A percentile compares a stretch with the other conserved stretches of the same genome.
Conservation (phyloP, 2,113 vertebrate species). For the Pteruthius melanotis region DNA sequence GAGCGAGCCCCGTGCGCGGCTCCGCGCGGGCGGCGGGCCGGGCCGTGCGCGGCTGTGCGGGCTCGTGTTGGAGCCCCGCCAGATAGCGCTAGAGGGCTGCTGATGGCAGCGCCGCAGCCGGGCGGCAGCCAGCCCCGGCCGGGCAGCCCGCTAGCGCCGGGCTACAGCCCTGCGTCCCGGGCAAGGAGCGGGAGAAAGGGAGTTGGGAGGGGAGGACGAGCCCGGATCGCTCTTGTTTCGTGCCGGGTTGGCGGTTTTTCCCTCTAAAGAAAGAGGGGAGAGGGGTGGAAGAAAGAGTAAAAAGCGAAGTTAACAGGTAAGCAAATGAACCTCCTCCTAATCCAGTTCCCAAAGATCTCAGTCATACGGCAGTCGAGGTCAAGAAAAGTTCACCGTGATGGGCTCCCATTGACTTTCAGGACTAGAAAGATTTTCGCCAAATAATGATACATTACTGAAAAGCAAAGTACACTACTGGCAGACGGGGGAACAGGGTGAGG, state of each 20-base stretch:
- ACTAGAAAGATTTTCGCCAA: conserved; percentile 43
- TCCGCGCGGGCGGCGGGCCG: not conserved
- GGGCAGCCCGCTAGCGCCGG: not conserved
- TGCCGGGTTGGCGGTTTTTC: not conserved
- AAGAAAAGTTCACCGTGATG: conserved; percentile 81
- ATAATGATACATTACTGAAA: conserved; percentile 17
- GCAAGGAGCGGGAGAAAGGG: too few relatives aligned
- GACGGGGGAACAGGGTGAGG: not conserved
- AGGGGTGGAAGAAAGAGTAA: not conserved
- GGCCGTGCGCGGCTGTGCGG: not conserved
- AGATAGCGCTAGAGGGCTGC: conserved; percentile 93
- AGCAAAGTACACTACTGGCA: not conserved
- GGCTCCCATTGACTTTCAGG: conserved; percentile 39
- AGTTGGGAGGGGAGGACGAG: not conserved
- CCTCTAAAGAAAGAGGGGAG: not conserved
- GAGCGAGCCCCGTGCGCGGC: not conserved
- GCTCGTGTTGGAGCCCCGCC: conserved; percentile 75
- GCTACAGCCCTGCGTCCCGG: not conserved
- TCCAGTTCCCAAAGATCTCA: conserved; percentile 74
- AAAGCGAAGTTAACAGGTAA: conserved; percentile 82
- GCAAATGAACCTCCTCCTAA: conserved; percentile 67
- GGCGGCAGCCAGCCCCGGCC: not conserved
- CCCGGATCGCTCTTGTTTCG: accelerated
- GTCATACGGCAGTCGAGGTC: conserved; percentile 78
- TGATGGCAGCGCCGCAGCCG: conserved; percentile 57